Evolutionary conservation across 2,113 vertebrate species (phyloP).

Genomic region (Rhinolophus ferrumequinum): DNA sequence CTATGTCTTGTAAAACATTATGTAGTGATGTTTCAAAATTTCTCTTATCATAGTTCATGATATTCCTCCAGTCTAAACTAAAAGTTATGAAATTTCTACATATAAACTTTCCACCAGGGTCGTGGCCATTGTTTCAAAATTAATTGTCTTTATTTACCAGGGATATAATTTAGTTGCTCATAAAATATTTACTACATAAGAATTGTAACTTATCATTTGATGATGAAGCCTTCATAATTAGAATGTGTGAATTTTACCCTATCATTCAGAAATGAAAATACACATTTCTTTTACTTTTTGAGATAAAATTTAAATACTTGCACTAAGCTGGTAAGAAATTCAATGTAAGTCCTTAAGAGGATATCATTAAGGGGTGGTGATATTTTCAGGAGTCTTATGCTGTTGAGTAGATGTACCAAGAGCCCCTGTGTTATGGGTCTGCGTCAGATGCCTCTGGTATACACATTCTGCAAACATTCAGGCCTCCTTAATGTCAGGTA

Average conservation of each 20-base stretch:
- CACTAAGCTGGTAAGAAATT: not conserved
- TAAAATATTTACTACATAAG: not conserved
- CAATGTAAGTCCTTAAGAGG: not conserved
- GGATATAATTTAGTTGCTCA: not conserved
- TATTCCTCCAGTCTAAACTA: not conserved
- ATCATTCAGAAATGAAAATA: not conserved
- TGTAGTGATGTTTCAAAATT: not conserved
- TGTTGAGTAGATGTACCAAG: accelerated
- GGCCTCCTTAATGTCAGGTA: not conserved
- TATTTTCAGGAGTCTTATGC: not conserved
- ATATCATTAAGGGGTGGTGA: not conserved
- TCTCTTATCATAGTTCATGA: not conserved
- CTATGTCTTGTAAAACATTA: not conserved
- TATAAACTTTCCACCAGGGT: not conserved
- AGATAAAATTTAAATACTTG: not conserved
- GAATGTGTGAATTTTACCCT: not conserved
- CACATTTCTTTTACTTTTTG: not conserved
- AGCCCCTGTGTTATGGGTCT: not conserved
- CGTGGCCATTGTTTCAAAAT: not conserved
- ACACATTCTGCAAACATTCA: not conserved
- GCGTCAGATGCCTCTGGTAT: not conserved
- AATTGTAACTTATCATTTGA: not conserved
- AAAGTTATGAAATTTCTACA: not conserved
- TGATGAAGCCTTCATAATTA: not conserved
- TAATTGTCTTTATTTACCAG: not conserved